Percentiles rank a stretch among this genome's conserved stretches.
These are phyloP conservation scores for Heterohyrax brucei DNA, from an alignment of 2,797 vertebrate species.

Conservation along the genomic window DNA sequence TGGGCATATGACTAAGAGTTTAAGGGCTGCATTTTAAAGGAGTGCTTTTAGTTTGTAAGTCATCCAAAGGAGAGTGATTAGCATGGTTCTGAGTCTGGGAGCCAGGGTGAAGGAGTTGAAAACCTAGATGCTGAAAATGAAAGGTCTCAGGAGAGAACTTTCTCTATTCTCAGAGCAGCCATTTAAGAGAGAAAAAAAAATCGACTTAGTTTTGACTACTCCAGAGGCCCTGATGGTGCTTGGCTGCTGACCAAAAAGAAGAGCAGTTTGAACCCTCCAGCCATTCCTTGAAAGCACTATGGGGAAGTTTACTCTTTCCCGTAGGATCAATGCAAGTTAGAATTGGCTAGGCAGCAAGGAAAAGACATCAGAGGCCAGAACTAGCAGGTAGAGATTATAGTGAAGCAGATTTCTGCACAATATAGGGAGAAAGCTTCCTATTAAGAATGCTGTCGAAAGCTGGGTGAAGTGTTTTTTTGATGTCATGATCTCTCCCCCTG, in stretches of 20 bases:
- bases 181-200: neutral
- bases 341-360: no score
- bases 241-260: no score
- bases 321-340: no score
- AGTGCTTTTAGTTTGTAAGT: neutral
- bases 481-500: neutral
- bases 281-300: no score
- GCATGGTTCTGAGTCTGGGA: neutral
- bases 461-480: neutral
- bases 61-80: neutral
- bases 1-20: no score
- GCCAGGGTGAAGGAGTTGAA: neutral
- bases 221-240: neutral
- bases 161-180: neutral
- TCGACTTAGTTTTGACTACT: neutral
- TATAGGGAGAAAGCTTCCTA: neutral
- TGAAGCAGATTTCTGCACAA: neutral
- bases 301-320: no score
- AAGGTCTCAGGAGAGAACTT: neutral
- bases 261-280: no score
- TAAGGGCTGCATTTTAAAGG: constrained; percentile 1
- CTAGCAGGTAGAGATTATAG: neutral
- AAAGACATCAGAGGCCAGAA: neutral
- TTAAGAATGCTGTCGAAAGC: neutral
- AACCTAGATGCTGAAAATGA: neutral